phyloP scores from a whole-genome alignment of 1,140 invertebrate genomes.

The Danaus melanippus region DNA sequence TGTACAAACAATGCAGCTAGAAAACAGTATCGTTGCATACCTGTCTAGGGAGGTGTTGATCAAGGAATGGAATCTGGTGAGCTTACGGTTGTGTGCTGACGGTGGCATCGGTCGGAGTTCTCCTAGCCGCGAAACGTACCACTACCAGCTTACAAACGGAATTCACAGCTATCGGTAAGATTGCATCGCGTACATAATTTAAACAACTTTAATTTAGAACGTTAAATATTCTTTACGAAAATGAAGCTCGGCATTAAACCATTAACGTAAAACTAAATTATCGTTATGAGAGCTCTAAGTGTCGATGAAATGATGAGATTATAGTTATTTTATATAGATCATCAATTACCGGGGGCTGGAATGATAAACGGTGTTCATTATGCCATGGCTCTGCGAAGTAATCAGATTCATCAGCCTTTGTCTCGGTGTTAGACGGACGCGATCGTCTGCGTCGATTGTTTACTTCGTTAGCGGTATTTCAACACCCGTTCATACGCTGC shows the following conservation, averaged over 20 bases:
- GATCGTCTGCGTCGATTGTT: constrained; percentile 58
- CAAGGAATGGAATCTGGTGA: constrained; percentile 46
- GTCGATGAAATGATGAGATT: background rate
- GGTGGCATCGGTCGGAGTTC: constrained; percentile 29
- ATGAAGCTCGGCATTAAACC: no score
- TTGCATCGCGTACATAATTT: constrained; percentile 46
- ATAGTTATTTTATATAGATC: no score
- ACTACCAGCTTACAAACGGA: constrained; percentile 42
- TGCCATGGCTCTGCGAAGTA: constrained; percentile 30
- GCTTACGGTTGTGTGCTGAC: constrained; percentile 36
- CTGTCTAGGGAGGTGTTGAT: constrained; percentile 21
- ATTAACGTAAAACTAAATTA: no score
- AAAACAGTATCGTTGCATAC: constrained; percentile 18
- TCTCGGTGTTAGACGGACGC: constrained; percentile 42
- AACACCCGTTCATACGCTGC: constrained; percentile 40
- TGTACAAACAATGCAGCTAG: constrained; percentile 8
- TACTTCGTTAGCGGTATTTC: constrained; percentile 60
- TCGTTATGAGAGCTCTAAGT: background rate
- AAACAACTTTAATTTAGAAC: constrained; percentile 16
- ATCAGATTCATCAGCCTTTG: constrained; percentile 57
- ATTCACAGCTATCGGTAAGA: constrained; percentile 44
- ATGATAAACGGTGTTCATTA: constrained; percentile 13
- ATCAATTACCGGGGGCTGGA: constrained; percentile 19
- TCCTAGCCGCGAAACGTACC: constrained; percentile 43
- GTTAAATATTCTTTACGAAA: constrained; percentile 19